phyloP scores from a whole-genome alignment of 2,113 vertebrate genomes.

The Corvus cornix region DNA sequence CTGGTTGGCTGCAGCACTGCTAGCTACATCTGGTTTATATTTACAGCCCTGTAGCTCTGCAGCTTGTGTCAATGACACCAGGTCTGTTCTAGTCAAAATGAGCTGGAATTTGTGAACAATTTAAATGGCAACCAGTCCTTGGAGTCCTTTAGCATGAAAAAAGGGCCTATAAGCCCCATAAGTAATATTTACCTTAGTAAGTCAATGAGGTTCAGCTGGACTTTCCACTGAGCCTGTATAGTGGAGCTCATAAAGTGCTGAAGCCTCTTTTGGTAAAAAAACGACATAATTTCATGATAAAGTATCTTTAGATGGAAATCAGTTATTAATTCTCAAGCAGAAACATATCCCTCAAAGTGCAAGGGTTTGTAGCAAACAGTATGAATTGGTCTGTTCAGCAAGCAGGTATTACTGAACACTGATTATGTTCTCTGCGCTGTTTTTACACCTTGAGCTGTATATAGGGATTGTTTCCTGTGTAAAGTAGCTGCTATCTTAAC shows the following conservation, averaged over 20 bases:
- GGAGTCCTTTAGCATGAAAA: neutral
- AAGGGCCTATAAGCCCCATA: neutral
- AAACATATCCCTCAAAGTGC: neutral
- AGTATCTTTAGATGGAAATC: neutral
- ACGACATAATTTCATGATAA: neutral
- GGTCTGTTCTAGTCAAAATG: neutral
- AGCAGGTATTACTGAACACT: neutral
- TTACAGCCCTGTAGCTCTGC: neutral
- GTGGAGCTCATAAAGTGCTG: neutral
- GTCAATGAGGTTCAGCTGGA: neutral
- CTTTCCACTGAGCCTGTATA: neutral
- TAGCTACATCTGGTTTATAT: neutral
- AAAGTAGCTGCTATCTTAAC: neutral
- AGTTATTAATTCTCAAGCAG: neutral
- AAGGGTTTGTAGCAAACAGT: neutral
- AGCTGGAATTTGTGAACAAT: neutral
- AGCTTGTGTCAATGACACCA: neutral
- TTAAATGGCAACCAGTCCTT: neutral
- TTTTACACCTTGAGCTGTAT: neutral
- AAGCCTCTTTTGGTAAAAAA: neutral
- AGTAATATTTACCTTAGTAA: neutral
- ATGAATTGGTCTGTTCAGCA: neutral
- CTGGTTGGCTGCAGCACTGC: neutral
- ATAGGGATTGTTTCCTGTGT: neutral
- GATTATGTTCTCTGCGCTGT: accelerated